Base-by-base conservation (phyloP, 1,140 invertebrate genomes). In the Lepidotrigona ventralis region DNA sequence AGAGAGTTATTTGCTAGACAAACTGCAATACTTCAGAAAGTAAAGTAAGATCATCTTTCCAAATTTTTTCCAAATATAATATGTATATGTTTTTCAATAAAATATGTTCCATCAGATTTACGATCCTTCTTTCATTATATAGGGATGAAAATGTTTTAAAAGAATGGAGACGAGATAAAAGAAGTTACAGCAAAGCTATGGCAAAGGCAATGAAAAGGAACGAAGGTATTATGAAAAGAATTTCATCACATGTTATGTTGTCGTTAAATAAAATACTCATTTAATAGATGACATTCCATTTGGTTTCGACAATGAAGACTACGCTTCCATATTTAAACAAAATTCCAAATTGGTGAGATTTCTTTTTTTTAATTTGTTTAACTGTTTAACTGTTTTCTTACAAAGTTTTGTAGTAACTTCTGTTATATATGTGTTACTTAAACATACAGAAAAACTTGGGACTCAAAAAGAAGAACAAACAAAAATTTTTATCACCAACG, bases 81-180 rank as follows among this genome's bases (percentile, higher is more conserved):
- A 46, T 46, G 39, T 46, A 46, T 6, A 46, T 46, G 39, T 39
- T 33, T 21, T 58, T 66, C 14, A 73, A 29, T 26, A 54, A 73
- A 66, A 21, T 29, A 53, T n/a, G 3, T 26, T 2, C 19, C 1
- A 11, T 21, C 14, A 54, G 26, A n/a, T 54, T 29, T 12, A 63
- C 3, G 6, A 17, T 29, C 39, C 71, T 78, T 29, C 21, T n/a
- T 64, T 54, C 83, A 17, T 69, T 73, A 70, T 70, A 70, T 60
- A 93, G 92, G 64, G 87, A 92, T 84, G 79, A 80, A 79, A 75
- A 81, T 26, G 81, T 76, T 66, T 26, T 92, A 76, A 89, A 86
- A 64, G 53, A 90, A 51, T 93, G 92, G 92, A 90, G 91, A 83
- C 69, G 69, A 21, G 85, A 92, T 79, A 86, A 71, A 72, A 88